phyloP scores from a whole-genome alignment of 2,888 invertebrate species.

The Lithosia quadra region DNA sequence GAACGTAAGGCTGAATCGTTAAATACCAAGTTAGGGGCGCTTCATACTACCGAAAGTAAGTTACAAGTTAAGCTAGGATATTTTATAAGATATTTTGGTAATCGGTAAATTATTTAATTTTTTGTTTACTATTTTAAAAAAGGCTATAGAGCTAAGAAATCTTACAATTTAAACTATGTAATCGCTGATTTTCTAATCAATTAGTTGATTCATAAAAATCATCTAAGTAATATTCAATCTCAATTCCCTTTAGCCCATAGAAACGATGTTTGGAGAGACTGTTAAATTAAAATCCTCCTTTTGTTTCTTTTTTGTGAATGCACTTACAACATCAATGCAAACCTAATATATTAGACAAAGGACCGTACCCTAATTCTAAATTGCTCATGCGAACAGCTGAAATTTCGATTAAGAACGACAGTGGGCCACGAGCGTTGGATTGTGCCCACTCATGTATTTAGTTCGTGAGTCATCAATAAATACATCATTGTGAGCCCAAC shows the following conservation, averaged over 20 bases:
- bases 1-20: too few species aligned
- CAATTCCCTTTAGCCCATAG: background rate
- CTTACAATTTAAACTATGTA: too few species aligned
- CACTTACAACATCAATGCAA: background rate
- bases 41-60: too few species aligned
- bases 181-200: background rate
- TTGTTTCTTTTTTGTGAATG: background rate
- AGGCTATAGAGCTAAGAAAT: too few species aligned
- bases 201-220: background rate
- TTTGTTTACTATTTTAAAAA: too few species aligned
- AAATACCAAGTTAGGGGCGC: too few species aligned
- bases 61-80: too few species aligned
- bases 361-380: background rate
- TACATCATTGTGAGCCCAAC: background rate
- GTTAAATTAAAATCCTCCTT: background rate
- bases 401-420: background rate
- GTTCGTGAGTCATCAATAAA: background rate
- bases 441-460: background rate
- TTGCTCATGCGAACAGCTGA: background rate
- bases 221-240: background rate
- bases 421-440: background rate
- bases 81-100: too few species aligned
- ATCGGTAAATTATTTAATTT: too few species aligned
- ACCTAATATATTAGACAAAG: constrained; percentile 1
- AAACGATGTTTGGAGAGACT: background rate